Evolutionary conservation across 2,888 invertebrate genomes (phyloP).

Genomic region (Aspidiotus destructor): DNA sequence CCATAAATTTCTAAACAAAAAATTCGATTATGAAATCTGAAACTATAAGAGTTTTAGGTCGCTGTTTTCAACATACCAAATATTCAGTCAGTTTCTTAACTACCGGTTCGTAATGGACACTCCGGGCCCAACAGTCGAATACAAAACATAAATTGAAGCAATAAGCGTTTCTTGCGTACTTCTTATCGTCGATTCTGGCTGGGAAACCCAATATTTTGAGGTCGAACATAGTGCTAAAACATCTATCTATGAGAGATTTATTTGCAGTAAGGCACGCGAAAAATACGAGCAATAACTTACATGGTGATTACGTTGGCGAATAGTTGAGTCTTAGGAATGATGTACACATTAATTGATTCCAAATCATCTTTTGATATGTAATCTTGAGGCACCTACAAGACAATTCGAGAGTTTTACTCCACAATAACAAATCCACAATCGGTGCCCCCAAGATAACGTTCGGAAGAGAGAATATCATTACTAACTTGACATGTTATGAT

Average conservation of each 20-base stretch:
- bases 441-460: too few species aligned
- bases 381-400: constrained; percentile 64
- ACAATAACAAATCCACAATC: background rate
- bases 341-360: constrained; percentile 85
- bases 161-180: constrained; percentile 87
- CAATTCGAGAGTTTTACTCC: background rate
- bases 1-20: constrained; percentile 58
- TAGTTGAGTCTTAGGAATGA: constrained; percentile 88
- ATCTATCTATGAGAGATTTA: background rate
- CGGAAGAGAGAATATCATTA: background rate
- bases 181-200: constrained; percentile 74
- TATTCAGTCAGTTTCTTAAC: constrained; percentile 90
- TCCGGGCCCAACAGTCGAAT: constrained; percentile 77
- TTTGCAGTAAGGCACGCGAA: background rate
- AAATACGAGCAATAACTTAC: constrained; percentile 48
- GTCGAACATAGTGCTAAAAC: constrained; percentile 57
- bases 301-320: constrained; percentile 84
- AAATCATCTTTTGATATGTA: constrained; percentile 87
- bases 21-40: background rate
- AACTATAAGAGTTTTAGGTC: background rate
- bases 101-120: constrained; percentile 86
- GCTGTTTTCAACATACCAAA: constrained; percentile 50
- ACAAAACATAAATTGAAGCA: constrained; percentile 93
- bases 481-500: constrained; percentile 66
- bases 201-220: constrained; percentile 89